Evolutionary conservation across 2,113 vertebrate genomes (phyloP).

Genomic region (Serinus canaria): DNA sequence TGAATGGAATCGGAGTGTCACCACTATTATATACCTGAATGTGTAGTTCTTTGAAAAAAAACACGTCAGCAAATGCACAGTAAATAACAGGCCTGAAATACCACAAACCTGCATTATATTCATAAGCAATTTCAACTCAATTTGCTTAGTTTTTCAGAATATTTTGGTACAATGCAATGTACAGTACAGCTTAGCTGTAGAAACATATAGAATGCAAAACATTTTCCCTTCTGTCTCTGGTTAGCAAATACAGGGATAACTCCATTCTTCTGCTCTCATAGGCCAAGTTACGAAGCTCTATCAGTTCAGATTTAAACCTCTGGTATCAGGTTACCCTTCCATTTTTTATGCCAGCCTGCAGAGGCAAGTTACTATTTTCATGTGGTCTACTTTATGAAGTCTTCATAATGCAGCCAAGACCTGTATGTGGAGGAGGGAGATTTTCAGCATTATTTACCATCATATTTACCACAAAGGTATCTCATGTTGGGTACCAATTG

Average conservation of each 20-base stretch:
- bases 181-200: not conserved
- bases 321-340: not conserved
- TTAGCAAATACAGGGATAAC: not conserved
- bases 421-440: not conserved
- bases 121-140: constrained; percentile 47
- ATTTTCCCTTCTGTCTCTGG: not conserved
- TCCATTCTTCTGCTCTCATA: not conserved
- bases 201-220: not conserved
- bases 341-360: not conserved
- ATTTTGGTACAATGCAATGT: constrained; percentile 3
- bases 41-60: constrained; percentile 32
- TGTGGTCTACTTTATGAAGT: not conserved
- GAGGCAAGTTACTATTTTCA: not conserved
- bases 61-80: constrained; percentile 45
- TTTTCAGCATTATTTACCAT: not conserved
- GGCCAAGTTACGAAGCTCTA: not conserved
- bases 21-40: constrained; percentile 7
- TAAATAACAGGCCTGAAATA: constrained; percentile 43
- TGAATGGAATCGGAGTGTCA: not conserved
- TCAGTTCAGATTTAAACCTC: not conserved
- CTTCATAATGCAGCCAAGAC: not conserved
- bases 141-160: constrained; percentile 38
- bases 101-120: constrained; percentile 21
- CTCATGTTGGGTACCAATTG: not conserved
- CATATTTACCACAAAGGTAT: not conserved